Evolutionary conservation across 1,140 invertebrate species (phyloP), one percentile per base, ranked within the genome.

Genomic region (Cydia splendana): DNA sequence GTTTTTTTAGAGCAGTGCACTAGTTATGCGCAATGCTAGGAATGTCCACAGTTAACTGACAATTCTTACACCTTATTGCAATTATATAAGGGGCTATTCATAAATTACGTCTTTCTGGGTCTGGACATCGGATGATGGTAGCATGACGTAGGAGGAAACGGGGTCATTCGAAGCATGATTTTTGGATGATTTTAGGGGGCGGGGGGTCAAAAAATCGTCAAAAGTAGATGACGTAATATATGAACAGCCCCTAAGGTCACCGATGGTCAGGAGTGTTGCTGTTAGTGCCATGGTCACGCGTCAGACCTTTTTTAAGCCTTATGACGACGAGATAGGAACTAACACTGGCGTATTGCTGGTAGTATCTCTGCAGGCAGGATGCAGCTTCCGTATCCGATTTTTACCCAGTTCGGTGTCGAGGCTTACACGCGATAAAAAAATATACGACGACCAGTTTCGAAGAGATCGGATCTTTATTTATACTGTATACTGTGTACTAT

Each of bases 311-410:
- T 48, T 13, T 18, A 18, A n/a, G 6, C 53, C 53, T 57, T 57
- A 57, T 57, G 15, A 57, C 53, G n/a, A 18, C 6, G n/a, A 69
- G 65, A 34, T 34, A 69, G 34, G 28, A 30, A n/a, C 20, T 28
- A 69, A 4, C 9, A 24, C 57, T 62, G 57, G 57, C 3, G 18
- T 62, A n/a, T n/a, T 38, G n/a, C 15, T 42, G 67, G 20, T 71
- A 12, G 67, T 45, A 71, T 71, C 30, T 71, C 65, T 71, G 67
- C 9, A 20, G 28, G 65, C 65, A 69, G 67, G 67, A 71, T 71
- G 67, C 67, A 15, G 67, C 34, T 71, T 71, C 67, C 67, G 67
- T 71, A 71, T 71, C 67, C 67, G 67, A 71, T 71, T 71, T 62
- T 71, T 71, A 45, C 67, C 24, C 67, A 24, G 18, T 71, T 71